phyloP scores from a whole-genome alignment of 2,113 vertebrate species.

The Cyphomyrus discorhynchus region DNA sequence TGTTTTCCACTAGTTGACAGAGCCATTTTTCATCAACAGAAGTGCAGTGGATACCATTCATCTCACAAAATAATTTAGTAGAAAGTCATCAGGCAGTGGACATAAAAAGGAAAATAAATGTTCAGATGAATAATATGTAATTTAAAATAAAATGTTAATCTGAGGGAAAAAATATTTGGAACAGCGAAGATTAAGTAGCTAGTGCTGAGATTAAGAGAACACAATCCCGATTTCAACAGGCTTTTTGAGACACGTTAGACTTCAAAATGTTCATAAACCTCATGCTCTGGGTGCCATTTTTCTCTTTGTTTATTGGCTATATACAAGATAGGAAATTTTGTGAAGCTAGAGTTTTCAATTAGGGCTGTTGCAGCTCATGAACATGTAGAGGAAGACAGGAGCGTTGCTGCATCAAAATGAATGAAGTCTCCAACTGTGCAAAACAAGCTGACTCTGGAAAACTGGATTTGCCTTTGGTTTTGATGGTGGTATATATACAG shows the following conservation, averaged over 20 bases:
- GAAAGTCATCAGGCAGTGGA: background rate
- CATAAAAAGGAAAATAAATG: background rate
- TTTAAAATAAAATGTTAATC: background rate
- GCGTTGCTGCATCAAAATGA: background rate
- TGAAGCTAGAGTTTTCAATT: background rate
- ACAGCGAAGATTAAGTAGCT: conserved; percentile 28
- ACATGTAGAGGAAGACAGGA: background rate
- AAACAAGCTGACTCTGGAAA: background rate
- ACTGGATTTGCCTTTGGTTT: background rate
- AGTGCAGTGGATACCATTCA: background rate
- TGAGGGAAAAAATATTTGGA: conserved; percentile 34
- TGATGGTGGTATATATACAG: background rate
- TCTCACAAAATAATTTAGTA: background rate
- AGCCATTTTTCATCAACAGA: background rate
- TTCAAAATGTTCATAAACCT: background rate
- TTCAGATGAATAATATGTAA: background rate
- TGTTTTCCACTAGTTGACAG: background rate
- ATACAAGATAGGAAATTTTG: background rate
- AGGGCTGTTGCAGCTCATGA: background rate
- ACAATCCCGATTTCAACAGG: conserved; percentile 45
- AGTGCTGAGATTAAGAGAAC: conserved; percentile 45
- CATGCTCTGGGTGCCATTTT: background rate
- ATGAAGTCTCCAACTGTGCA: background rate
- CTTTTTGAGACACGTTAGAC: conserved; percentile 18
- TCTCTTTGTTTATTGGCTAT: background rate